Base-by-base conservation (phyloP, 1,140 invertebrate genomes). In the Tyrophagus putrescentiae region DNA sequence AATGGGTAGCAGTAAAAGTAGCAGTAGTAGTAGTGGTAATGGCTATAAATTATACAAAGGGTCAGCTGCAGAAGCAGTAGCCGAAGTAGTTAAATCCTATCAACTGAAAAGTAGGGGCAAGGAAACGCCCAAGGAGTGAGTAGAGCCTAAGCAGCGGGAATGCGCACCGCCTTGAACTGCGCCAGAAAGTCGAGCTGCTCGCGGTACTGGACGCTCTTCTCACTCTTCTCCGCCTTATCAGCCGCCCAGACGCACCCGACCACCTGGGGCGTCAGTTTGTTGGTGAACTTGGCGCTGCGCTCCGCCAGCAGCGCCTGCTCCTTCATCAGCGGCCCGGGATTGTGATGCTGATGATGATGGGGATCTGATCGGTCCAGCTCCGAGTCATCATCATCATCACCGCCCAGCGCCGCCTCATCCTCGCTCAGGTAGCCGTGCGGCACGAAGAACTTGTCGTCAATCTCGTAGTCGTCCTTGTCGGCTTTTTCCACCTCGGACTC, bases 361-460 rank as follows among this genome's bases (percentile, higher is more conserved):
- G 4, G 11, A 58, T 23, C 39, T n/a, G 3, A 4, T 21, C 18
- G 2, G 16, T 23, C 36, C 25, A 25, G n/a, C n/a, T n/a, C n/a
- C n/a, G n/a, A n/a, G n/a, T n/a, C n/a, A n/a, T n/a, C n/a, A n/a
- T n/a, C n/a, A n/a, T n/a, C n/a, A n/a, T n/a, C n/a, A n/a, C n/a
- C n/a, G n/a, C 59, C 60, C 66, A 88, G 87, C 74, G 81, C 80
- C 34, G 72, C 76, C 70, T 84, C 82, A 70, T 80, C 85, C 67
- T 88, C 86, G 68, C 86, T 91, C 13, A 94, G 78, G 73, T 93
- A 95, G 57, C 92, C 92, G 69, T 97, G 93, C 32, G 91, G 93
- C 13, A 98, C 94, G 77, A 97, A 92, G 71, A 94, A 91, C 57
- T 92, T 90, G 72, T 95, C 90, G 68, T 93, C 90, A n/a, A 91